Conservation (phyloP, 2,888 invertebrate species). For the Platycnemis pennipes region DNA sequence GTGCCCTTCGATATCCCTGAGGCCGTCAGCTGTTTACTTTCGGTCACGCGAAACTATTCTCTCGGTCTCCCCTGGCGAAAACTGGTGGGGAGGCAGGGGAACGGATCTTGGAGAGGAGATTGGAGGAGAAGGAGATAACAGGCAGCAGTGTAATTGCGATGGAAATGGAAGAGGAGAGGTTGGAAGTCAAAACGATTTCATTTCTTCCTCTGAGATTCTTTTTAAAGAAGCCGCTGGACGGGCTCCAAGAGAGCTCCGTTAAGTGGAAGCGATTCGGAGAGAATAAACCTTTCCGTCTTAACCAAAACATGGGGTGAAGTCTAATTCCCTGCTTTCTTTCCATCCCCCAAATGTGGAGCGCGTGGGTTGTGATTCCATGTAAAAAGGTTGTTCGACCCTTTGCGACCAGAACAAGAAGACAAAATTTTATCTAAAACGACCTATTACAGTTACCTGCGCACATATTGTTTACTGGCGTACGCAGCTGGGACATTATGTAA, state of each 20-base stretch:
- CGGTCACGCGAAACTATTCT: neutral
- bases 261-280: slow-evolving; percentile 62
- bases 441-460: too few species aligned
- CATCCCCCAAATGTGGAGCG: neutral
- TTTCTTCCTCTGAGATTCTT: slow-evolving; percentile 22
- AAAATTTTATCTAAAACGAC: too few species aligned
- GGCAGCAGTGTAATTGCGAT: slow-evolving; percentile 9
- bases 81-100: neutral
- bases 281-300: slow-evolving; percentile 50
- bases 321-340: neutral
- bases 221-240: slow-evolving; percentile 54
- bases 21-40: slow-evolving; percentile 35
- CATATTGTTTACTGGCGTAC: too few species aligned
- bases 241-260: slow-evolving; percentile 38
- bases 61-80: neutral
- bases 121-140: neutral
- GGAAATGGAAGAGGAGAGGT: neutral
- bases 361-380: neutral
- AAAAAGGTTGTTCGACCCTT: neutral
- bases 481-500: too few species aligned
- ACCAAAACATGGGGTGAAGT: slow-evolving; percentile 41
- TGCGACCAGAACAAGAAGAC: too few species aligned
- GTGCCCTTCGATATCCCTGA: neutral
- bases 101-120: neutral
- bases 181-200: slow-evolving; percentile 26